A percentile compares a stretch with the other conserved stretches of the same genome.
phyloP scores from a whole-genome alignment of 2,113 vertebrate species.

The Strigops habroptila region DNA sequence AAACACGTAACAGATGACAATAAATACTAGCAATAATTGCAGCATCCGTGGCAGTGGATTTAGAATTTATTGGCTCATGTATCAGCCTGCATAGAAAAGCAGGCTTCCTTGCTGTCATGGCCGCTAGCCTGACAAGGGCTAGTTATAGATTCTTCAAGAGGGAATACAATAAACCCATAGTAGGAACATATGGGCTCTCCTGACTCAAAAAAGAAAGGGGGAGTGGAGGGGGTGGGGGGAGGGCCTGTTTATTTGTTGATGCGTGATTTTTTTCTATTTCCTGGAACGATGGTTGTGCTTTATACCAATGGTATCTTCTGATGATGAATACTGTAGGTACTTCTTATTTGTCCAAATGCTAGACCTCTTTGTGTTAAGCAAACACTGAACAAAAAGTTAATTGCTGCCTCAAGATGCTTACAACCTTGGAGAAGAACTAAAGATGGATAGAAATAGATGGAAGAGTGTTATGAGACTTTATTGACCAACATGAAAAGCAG shows the following conservation, averaged over 20 bases:
- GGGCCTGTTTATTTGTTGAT: neutral
- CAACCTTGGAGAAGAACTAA: neutral
- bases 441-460: neutral
- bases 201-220: neutral
- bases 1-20: neutral
- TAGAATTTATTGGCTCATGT: constrained; percentile 26
- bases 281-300: neutral
- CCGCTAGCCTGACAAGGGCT: neutral
- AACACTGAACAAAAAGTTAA: neutral
- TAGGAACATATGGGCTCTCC: neutral
- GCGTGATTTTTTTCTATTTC: neutral
- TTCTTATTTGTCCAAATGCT: neutral
- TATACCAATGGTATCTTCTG: neutral
- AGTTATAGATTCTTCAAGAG: neutral
- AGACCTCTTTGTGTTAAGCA: neutral
- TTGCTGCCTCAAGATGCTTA: neutral
- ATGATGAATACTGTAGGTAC: neutral
- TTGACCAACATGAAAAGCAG: neutral
- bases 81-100: neutral
- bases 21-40: constrained; percentile 15
- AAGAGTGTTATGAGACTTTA: neutral
- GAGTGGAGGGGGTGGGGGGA: neutral
- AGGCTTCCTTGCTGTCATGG: neutral
- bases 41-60: neutral
- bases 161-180: neutral